Percentiles rank a stretch among this genome's conserved stretches.
phyloP scores from a whole-genome alignment of 2,113 vertebrate species.

The Coregonus clupeaformis region DNA sequence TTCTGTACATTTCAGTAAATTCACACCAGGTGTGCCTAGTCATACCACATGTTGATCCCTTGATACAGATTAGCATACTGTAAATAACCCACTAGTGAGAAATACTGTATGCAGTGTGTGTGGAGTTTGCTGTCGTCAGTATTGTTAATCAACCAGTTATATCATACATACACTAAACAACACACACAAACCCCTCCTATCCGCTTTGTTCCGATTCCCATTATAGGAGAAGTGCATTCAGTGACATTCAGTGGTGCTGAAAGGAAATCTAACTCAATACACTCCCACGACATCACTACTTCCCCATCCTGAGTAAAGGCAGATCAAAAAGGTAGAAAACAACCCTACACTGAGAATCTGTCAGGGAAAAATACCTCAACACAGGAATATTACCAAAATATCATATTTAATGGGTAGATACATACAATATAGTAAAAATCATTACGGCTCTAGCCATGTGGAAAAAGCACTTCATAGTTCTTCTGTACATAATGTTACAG shows the following conservation, averaged over 20 bases:
- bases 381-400: slow-evolving; percentile 1
- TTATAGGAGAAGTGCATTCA: slow-evolving; percentile 60
- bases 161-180: slow-evolving; percentile 57
- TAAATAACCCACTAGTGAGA: slow-evolving; percentile 17
- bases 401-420: background rate
- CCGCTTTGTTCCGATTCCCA: slow-evolving; percentile 58
- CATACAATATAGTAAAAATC: background rate
- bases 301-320: slow-evolving; percentile 3
- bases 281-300: slow-evolving; percentile 19
- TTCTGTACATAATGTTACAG: slow-evolving; percentile 11
- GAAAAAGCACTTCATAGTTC: slow-evolving; percentile 8
- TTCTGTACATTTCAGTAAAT: slow-evolving; percentile 14
- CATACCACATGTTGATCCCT: slow-evolving; percentile 8
- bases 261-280: slow-evolving; percentile 41
- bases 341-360: slow-evolving; percentile 14
- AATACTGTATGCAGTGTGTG: slow-evolving; percentile 5
- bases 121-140: slow-evolving; percentile 8
- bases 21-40: background rate
- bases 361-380: slow-evolving; percentile 29
- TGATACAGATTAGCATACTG: slow-evolving; percentile 10
- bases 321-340: slow-evolving; percentile 33
- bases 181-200: slow-evolving; percentile 43
- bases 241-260: slow-evolving; percentile 55
- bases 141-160: slow-evolving; percentile 33
- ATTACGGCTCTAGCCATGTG: background rate